Conservation (phyloP, 2,888 invertebrate species). For the Venusia cambrica region DNA sequence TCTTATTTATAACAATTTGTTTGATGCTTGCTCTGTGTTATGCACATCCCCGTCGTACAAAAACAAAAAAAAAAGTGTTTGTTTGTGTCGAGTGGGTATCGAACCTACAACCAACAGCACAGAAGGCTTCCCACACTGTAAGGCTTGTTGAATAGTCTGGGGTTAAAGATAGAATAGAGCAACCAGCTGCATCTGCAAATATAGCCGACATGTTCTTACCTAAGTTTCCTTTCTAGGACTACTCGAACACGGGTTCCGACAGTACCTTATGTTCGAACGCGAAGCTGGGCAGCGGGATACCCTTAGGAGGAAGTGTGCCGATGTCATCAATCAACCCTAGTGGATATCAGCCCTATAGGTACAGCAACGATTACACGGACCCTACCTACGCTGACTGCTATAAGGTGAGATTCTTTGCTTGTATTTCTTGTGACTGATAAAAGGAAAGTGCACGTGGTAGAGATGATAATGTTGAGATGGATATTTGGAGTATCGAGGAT, state of each 20-base stretch:
- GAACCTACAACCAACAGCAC: too few species aligned
- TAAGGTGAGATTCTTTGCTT: slow-evolving; percentile 40
- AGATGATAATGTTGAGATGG: too few species aligned
- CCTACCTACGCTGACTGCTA: slow-evolving; percentile 89
- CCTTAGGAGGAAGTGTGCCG: slow-evolving; percentile 89
- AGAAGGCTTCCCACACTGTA: too few species aligned
- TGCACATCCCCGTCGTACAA: too few species aligned
- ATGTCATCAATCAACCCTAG: slow-evolving; percentile 85
- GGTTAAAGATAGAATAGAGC: too few species aligned
- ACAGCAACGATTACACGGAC: slow-evolving; percentile 89
- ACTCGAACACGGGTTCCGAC: slow-evolving; percentile 78
- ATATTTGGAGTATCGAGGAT: too few species aligned
- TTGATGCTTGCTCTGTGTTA: too few species aligned
- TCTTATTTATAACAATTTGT: too few species aligned
- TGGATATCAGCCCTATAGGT: slow-evolving; percentile 74
- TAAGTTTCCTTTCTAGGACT: slow-evolving; percentile 59
- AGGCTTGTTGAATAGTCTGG: too few species aligned
- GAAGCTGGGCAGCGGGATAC: slow-evolving; percentile 83
- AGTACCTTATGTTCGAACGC: slow-evolving; percentile 77
- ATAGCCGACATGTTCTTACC: neutral
- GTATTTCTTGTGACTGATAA: slow-evolving; percentile 29
- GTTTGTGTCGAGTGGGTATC: too few species aligned
- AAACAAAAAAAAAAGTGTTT: too few species aligned
- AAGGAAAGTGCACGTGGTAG: too few species aligned
- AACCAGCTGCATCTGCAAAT: slow-evolving; percentile 1